Conservation (phyloP, 2,888 invertebrate genomes). For the Pterobdella sp. region DNA sequence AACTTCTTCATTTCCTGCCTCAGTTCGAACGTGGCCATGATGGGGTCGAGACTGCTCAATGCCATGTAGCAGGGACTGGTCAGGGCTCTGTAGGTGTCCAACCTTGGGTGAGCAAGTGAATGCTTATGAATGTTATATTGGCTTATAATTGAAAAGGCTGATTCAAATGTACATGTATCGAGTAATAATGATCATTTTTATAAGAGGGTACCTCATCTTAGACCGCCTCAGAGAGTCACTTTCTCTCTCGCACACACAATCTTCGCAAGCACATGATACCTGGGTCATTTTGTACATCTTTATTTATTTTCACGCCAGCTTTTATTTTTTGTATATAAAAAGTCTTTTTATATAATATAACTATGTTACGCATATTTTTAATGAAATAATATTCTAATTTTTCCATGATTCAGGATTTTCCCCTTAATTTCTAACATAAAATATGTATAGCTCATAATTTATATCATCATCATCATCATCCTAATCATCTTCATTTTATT, state of each 20-base stretch:
- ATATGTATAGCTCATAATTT: too few species aligned
- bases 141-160: too few species aligned
- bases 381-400: not conserved
- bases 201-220: constrained; percentile 56
- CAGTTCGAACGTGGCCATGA: constrained; percentile 61
- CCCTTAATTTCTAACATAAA: too few species aligned
- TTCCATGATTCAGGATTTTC: not conserved
- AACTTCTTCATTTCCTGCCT: constrained; percentile 59
- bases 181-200: too few species aligned
- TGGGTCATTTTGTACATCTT: not conserved
- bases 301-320: not conserved
- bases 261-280: constrained; percentile 50
- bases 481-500: not conserved
- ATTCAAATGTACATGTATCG: too few species aligned
- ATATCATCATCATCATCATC: not conserved
- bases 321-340: not conserved
- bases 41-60: constrained; percentile 62
- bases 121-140: too few species aligned
- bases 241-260: constrained; percentile 50
- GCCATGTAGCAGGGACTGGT: constrained; percentile 65
- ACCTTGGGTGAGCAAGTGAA: too few species aligned
- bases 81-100: constrained; percentile 62
- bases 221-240: constrained; percentile 52
- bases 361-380: not conserved
- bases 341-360: not conserved